Percentiles rank a stretch among this genome's conserved stretches.
Evolutionary conservation across 2,113 vertebrate genomes (phyloP).

Genomic region (Gavia stellata): DNA sequence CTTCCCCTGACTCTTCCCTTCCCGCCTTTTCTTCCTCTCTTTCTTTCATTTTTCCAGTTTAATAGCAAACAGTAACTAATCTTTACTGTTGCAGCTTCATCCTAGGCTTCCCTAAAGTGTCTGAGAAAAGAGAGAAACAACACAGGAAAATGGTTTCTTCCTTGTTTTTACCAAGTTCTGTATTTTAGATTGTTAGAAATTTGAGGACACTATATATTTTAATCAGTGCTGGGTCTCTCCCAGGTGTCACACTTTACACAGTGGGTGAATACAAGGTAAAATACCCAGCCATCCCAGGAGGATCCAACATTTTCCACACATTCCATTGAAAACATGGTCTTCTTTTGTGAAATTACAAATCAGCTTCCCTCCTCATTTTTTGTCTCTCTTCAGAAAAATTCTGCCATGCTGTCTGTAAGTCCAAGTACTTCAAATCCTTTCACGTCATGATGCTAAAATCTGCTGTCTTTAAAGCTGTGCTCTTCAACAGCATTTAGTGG

Average conservation of each 20-base stretch:
- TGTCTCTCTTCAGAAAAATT: not conserved
- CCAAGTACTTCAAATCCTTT: not conserved
- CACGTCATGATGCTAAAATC: not conserved
- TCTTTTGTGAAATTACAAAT: not conserved
- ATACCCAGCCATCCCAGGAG: not conserved
- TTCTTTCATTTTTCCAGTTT: not conserved
- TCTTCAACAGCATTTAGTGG: not conserved
- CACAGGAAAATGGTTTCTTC: fast-evolving
- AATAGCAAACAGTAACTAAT: not conserved
- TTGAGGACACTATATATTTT: not conserved
- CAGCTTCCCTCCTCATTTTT: not conserved
- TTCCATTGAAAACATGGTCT: not conserved
- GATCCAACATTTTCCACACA: not conserved
- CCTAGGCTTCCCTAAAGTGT: not conserved
- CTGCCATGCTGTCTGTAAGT: not conserved
- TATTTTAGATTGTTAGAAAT: not conserved
- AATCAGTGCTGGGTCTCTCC: not conserved
- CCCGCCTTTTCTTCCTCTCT: not conserved
- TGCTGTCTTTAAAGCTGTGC: not conserved
- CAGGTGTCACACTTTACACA: not conserved
- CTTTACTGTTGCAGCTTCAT: not conserved
- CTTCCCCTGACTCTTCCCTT: fast-evolving
- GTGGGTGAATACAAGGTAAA: not conserved
- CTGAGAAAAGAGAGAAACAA: not conserved
- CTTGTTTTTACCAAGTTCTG: not conserved